A percentile compares a stretch with the other conserved stretches of the same genome.
phyloP scores from a whole-genome alignment of 2,888 invertebrate genomes.

The Oithona nana region DNA sequence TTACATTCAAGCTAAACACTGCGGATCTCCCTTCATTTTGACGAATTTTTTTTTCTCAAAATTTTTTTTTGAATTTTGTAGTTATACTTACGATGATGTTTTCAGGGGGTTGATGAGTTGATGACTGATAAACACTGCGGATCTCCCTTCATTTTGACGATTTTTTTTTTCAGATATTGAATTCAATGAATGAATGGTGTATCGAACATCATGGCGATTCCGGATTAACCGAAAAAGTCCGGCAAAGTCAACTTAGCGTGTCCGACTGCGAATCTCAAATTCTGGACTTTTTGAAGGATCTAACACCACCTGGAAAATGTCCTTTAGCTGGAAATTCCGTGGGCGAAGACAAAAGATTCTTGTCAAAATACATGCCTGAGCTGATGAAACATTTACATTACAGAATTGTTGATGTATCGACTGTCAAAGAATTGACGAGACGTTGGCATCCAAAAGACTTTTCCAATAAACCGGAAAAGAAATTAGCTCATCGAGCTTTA shows the following conservation, averaged over 20 bases:
- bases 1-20: too few relatives aligned
- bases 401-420: slow-evolving; percentile 75
- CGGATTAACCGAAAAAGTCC: slow-evolving; percentile 54
- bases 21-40: too few relatives aligned
- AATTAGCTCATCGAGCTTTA: slow-evolving; percentile 46
- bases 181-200: slow-evolving; percentile 70
- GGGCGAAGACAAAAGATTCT: slow-evolving; percentile 64
- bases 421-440: slow-evolving; percentile 55
- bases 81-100: too few relatives aligned
- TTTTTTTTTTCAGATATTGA: too few relatives aligned
- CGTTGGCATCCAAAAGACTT: slow-evolving; percentile 52
- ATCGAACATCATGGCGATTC: slow-evolving; percentile 55
- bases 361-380: slow-evolving; percentile 60
- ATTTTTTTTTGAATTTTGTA: too few relatives aligned
- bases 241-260: slow-evolving; percentile 32
- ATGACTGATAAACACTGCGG: too few relatives aligned
- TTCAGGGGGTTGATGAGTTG: too few relatives aligned
- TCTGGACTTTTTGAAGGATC: slow-evolving; percentile 45
- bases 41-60: too few relatives aligned
- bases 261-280: slow-evolving; percentile 48
- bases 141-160: too few relatives aligned
- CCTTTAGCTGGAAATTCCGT: slow-evolving; percentile 74
- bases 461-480: slow-evolving; percentile 40
- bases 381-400: slow-evolving; percentile 65
- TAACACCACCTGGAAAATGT: slow-evolving; percentile 27